phyloP scores from a whole-genome alignment of 2,888 invertebrate genomes.

The Limnephilus auricula region DNA sequence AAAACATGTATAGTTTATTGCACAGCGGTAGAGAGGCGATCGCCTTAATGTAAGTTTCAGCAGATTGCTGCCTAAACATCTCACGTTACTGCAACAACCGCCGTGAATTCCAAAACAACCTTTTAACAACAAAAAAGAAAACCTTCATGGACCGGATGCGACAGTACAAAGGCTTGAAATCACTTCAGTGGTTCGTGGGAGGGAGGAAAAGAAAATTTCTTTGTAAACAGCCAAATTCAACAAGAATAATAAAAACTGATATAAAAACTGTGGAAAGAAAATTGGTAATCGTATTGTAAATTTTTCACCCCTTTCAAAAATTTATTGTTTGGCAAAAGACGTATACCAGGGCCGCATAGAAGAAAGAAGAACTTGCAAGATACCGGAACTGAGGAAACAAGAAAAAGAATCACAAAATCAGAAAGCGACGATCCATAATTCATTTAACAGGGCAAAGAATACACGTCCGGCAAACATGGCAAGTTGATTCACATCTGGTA shows the following conservation, averaged over 20 bases:
- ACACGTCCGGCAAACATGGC: constrained; percentile 59
- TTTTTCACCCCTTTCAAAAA: constrained; percentile 7
- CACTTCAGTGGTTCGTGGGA: background rate
- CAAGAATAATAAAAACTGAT: background rate
- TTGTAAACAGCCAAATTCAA: background rate
- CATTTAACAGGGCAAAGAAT: constrained; percentile 60
- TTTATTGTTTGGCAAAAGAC: background rate
- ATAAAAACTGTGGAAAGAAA: background rate
- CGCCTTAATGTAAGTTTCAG: background rate
- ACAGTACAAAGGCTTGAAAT: background rate
- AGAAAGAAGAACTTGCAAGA: background rate
- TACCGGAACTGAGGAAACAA: constrained; percentile 25
- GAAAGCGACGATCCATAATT: constrained; percentile 63
- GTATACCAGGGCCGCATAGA: background rate
- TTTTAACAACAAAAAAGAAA: background rate
- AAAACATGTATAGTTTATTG: background rate
- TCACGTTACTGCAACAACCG: background rate
- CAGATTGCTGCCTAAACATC: background rate
- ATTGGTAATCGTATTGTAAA: background rate
- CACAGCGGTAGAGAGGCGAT: background rate
- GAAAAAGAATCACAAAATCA: constrained; percentile 59
- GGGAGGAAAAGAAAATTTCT: background rate
- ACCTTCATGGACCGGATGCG: background rate
- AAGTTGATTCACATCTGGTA: constrained; percentile 60
- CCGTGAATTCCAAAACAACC: background rate